phyloP scores from a whole-genome alignment of 2,113 vertebrate species.

The Tragulus kanchil region DNA sequence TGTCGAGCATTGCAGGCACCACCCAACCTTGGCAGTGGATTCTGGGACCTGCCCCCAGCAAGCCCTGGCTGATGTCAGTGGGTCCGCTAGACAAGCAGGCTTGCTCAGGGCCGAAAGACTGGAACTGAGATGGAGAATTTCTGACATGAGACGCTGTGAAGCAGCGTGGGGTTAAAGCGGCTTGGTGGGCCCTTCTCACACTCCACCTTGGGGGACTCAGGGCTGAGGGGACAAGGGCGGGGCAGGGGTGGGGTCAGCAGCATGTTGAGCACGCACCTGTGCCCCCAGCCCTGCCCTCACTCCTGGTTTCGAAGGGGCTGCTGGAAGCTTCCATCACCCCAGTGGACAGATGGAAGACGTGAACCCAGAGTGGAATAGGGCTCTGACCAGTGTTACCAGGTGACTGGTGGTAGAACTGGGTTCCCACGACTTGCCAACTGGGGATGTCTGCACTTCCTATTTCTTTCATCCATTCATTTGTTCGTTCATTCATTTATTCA shows the following conservation, averaged over 20 bases:
- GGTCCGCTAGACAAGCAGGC: neutral
- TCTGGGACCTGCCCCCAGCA: neutral
- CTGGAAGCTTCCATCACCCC: neutral
- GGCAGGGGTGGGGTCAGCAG: neutral
- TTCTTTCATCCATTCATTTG: neutral
- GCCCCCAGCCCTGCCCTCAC: neutral
- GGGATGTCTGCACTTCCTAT: neutral
- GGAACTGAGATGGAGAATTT: neutral
- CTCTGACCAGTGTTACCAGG: neutral
- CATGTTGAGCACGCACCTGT: neutral
- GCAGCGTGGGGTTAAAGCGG: neutral
- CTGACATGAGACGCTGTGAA: neutral
- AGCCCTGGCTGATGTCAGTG: conserved; percentile 56
- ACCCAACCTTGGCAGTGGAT: neutral
- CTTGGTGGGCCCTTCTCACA: neutral
- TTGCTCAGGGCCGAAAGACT: conserved; percentile 1
- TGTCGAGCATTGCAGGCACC: neutral
- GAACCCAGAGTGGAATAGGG: neutral
- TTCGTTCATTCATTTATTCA: neutral
- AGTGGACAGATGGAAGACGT: neutral
- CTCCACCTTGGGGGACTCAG: neutral
- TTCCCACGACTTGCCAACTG: neutral
- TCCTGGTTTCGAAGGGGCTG: neutral
- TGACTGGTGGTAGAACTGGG: neutral
- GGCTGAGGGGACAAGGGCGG: neutral